These are phyloP conservation scores for Acestrorhynchus altus DNA, from an alignment of 2,797 vertebrate species.

Conservation along the genomic window DNA sequence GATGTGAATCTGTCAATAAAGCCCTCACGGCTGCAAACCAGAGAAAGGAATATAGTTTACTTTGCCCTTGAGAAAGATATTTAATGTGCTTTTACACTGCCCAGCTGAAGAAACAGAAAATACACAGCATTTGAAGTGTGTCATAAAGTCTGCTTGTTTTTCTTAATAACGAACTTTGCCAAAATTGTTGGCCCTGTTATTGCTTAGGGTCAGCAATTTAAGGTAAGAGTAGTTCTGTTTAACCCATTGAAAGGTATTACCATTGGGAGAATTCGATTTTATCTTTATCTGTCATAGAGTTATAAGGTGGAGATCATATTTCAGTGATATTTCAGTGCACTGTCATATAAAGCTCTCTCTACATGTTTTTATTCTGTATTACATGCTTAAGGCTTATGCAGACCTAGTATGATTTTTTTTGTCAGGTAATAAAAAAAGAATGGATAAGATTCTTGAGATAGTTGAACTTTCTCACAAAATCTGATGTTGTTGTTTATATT, in stretches of 20 bases:
- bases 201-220: conserved; percentile 16
- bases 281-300: conserved; percentile 8
- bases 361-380: not conserved
- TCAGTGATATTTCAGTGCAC: not conserved
- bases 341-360: not conserved
- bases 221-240: conserved; percentile 22
- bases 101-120: conserved; percentile 22
- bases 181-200: conserved; percentile 11
- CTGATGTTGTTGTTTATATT: too few species aligned
- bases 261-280: conserved; percentile 2
- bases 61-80: conserved; percentile 34
- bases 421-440: too few species aligned
- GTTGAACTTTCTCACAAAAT: too few species aligned
- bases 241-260: not conserved
- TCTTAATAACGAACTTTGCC: conserved; percentile 35
- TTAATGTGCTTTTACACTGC: conserved; percentile 22
- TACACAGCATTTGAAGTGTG: conserved; percentile 24
- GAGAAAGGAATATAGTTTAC: conserved; percentile 40
- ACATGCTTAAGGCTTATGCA: too few species aligned
- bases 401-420: too few species aligned
- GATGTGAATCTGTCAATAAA: conserved; percentile 43
- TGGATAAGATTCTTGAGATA: too few species aligned
- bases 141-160: conserved; percentile 33
- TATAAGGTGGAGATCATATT: not conserved
- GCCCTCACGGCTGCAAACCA: conserved; percentile 32